Evolutionary conservation across 2,888 invertebrate genomes (phyloP).

Genomic region (Drosophila macrospina): DNA sequence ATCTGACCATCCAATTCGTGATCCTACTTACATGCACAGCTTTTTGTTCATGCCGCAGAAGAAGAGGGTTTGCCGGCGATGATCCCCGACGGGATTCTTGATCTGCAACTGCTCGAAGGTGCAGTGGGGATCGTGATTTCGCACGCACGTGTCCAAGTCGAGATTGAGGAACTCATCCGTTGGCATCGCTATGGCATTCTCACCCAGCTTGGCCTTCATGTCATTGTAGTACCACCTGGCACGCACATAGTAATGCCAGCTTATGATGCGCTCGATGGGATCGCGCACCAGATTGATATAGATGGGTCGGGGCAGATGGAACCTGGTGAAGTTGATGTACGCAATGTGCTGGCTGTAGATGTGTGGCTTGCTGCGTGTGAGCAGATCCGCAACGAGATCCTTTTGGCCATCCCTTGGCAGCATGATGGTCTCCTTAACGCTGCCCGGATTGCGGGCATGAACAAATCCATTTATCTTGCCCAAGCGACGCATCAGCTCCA

Average conservation of each 20-base stretch:
- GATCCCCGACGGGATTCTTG: constrained; percentile 93
- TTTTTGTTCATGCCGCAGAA: constrained; percentile 94
- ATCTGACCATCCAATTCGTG: not conserved
- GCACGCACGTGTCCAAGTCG: constrained; percentile 94
- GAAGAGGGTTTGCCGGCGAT: constrained; percentile 93
- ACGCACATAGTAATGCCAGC: constrained; percentile 96
- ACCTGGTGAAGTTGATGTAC: constrained; percentile 94
- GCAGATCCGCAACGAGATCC: constrained; percentile 89
- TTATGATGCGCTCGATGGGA: constrained; percentile 95
- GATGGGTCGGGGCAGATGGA: constrained; percentile 92
- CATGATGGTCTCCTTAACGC: constrained; percentile 93
- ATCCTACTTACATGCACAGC: constrained; percentile 90
- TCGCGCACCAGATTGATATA: constrained; percentile 96
- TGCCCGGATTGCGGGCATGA: constrained; percentile 90
- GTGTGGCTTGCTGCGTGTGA: constrained; percentile 90
- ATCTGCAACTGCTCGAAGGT: constrained; percentile 92
- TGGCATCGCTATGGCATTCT: constrained; percentile 70
- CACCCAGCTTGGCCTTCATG: constrained; percentile 87
- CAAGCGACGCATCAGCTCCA: constrained; percentile 91
- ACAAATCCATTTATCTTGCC: constrained; percentile 83
- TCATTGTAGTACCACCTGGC: constrained; percentile 95
- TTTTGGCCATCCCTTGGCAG: constrained; percentile 91
- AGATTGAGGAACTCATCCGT: constrained; percentile 90
- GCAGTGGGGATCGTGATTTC: constrained; percentile 92
- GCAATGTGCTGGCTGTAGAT: constrained; percentile 95